A percentile compares a stretch with the other conserved stretches of the same genome.
Conservation (phyloP, 1,140 invertebrate genomes). For the Apis florea region DNA sequence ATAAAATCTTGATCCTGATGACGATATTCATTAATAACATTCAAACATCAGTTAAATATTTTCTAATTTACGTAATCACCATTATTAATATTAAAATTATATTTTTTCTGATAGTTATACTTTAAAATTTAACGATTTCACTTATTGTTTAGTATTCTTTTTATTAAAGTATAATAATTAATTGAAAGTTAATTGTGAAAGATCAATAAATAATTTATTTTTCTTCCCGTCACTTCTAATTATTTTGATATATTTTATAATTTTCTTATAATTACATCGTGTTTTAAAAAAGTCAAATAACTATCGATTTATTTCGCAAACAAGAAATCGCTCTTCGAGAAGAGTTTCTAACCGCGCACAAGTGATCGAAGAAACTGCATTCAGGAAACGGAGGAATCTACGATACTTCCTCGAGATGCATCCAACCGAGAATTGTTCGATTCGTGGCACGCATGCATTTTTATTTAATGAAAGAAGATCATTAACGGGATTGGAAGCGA, state of each 20-base stretch:
- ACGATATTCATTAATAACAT: too few relatives aligned
- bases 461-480: background rate
- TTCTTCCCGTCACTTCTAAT: background rate
- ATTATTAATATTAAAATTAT: too few relatives aligned
- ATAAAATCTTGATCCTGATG: too few relatives aligned
- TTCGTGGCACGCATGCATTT: too few relatives aligned
- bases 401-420: background rate
- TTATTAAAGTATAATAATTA: too few relatives aligned
- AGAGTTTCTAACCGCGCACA: constrained; percentile 6
- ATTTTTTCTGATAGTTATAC: too few relatives aligned
- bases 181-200: too few relatives aligned
- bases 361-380: constrained; percentile 16
- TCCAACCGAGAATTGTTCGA: background rate
- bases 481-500: background rate
- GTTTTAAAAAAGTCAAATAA: background rate
- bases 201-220: too few relatives aligned
- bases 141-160: too few relatives aligned
- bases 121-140: too few relatives aligned
- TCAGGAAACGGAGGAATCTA: background rate
- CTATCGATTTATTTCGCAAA: background rate
- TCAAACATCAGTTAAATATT: too few relatives aligned
- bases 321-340: background rate
- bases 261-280: background rate
- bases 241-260: background rate
- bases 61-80: too few relatives aligned